Percentiles rank a stretch among this genome's conserved stretches.
These are phyloP conservation scores for Scolopax bukidnonensis DNA, from an alignment of 2,797 vertebrate genomes.

Conservation along the genomic window DNA sequence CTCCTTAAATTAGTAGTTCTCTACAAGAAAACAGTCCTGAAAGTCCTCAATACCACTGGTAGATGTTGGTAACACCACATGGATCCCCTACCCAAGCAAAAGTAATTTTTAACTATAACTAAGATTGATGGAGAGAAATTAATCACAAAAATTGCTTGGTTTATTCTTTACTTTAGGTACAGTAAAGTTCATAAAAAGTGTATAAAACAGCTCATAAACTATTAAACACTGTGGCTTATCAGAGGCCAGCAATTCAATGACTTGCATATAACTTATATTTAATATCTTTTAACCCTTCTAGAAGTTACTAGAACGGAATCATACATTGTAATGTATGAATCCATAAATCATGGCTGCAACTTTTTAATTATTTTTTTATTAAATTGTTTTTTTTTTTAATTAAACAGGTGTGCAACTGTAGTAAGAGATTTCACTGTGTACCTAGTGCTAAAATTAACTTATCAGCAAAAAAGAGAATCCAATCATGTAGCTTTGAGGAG, in stretches of 20 bases:
- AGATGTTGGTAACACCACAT: neutral
- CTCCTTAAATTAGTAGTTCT: neutral
- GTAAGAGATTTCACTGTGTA: neutral
- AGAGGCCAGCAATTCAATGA: neutral
- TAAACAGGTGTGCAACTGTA: neutral
- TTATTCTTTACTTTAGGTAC: neutral
- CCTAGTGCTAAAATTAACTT: neutral
- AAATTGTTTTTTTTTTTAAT: neutral
- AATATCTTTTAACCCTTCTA: neutral
- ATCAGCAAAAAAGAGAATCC: neutral
- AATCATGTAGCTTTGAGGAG: neutral
- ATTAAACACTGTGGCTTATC: neutral
- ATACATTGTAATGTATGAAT: neutral
- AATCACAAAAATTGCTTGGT: neutral
- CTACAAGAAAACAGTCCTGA: neutral
- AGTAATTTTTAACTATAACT: neutral
- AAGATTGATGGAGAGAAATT: neutral
- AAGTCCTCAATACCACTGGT: neutral
- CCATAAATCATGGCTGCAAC: neutral
- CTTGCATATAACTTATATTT: neutral
- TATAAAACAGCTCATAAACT: neutral
- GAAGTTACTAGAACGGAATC: neutral
- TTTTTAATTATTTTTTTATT: neutral
- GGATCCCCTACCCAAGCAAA: neutral
- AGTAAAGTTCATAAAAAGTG: neutral